Evolutionary conservation across 2,797 vertebrate genomes (phyloP), one percentile per base, ranked within the genome.

Genomic region (Distichodus sexfasciatus): DNA sequence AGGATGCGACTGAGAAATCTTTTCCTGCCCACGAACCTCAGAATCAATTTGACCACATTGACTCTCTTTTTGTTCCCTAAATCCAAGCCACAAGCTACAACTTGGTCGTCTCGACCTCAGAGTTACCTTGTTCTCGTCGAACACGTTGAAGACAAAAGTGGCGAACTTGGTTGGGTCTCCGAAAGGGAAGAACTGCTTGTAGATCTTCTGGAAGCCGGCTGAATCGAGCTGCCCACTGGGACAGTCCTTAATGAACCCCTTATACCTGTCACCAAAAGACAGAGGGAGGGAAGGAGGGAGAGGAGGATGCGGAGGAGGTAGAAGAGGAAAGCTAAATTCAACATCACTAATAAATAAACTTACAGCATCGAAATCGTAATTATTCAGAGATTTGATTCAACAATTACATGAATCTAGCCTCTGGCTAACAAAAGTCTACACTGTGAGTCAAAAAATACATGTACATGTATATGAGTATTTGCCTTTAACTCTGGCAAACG

Each of bases 181-280:
- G 0, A 98, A 99, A 0, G 97, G 97, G 84, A 99, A 99, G 86
- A 99, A 99, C 73, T 99, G 97, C 80, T 99, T 99, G 53, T 99
- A 99, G 81, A 99, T 99, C 90, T 99, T 99, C 88, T 99, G 97
- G 84, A 99, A 99, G 74, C 97, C 97, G 0, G 95, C 90, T 0
- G 96, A 94, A 0, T 99, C 97, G 26, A 99, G 89, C 90, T 99
- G 97, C 44, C 97, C 97, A 0, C 95, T 99, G 48, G 97, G 97
- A 69, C 97, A 99, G 77, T 99, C 97, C 85, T 99, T 99, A 80
- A 99, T 99, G 80, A 99, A 99, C 78, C 97, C 97, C 84, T 99
- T 99, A 84, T 99, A 99, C 97, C 97, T 99, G 86, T 0, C 12
- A 80, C 33, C 71, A 2, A 35, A 46, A 79, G 6, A 69, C 10